Evolutionary conservation across 2,797 vertebrate species (phyloP), one percentile per base, ranked within the genome.

Genomic region (Clamator glandarius): DNA sequence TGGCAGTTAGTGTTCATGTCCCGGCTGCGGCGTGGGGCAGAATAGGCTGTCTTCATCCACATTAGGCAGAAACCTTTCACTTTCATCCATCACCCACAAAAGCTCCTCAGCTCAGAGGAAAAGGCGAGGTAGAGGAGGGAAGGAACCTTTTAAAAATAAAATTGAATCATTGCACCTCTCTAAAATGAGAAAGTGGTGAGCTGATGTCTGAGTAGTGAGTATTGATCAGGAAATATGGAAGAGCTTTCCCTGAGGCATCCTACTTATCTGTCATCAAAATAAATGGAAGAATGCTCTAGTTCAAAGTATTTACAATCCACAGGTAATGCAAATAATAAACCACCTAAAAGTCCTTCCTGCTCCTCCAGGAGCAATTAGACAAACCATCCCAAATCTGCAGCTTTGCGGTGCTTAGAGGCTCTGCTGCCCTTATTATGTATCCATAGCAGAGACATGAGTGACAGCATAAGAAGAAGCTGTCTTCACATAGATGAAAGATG

Each of bases 201-300:
- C 80, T 93, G 94, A 93, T 96, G 93, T 78, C 85, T 93, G 75
- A 96, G 89, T 92, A 91, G 90, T 92, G 94, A 97, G 97, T 96
- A 97, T 97, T 86, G 95, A 97, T 95, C 90, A 94, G 93, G 92
- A 95, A 91, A 92, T 96, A 95, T 86, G 89, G 92, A 73, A 87
- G 89, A 97, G 80, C 79, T 93, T 94, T 91, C 95, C 97, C 89
- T 91, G 87, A 96, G 94, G 96, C 95, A 95, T 78, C 83, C 89
- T 95, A 44, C 85, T 95, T 96, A 76, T 74, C 80, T 91, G n/a
- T 86, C 91, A 91, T 95, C 15, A 54, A 95, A 97, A 96, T 87
- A 96, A 97, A 96, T 92, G 89, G 90, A 93, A 92, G 84, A 93
- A 94, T 81, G 42, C 87, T 90, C 54, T 86, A 42, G 77, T 95